These are phyloP conservation scores for Australoheros scitulus DNA, from an alignment of 2,113 vertebrate genomes.

Conservation along the genomic window DNA sequence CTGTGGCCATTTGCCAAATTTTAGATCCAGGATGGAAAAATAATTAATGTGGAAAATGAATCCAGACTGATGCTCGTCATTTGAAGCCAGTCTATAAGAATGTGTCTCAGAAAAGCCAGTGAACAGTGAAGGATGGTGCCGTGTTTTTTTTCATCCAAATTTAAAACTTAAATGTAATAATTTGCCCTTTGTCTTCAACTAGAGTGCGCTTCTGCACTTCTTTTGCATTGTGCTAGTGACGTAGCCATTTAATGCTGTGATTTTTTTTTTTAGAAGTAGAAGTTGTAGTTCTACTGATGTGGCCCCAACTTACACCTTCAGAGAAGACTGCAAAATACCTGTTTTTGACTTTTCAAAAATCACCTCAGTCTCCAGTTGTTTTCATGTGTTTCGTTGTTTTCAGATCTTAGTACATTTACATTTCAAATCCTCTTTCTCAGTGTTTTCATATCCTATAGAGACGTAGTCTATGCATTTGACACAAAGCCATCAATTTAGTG, in stretches of 20 bases:
- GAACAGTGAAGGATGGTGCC: not conserved
- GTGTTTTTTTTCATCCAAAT: not conserved
- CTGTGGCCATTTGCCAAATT: not conserved
- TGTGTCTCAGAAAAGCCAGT: conserved; percentile 17
- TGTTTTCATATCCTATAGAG: conserved; percentile 51
- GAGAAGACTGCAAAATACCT: not conserved
- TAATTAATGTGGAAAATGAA: not conserved
- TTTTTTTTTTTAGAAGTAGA: conserved; percentile 33
- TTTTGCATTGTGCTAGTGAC: conserved; percentile 23
- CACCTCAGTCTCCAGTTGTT: conserved; percentile 35
- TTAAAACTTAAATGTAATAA: not conserved
- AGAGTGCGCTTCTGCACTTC: conserved; percentile 6
- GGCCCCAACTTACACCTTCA: conserved; percentile 3
- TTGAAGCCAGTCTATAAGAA: not conserved
- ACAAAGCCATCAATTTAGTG: conserved; percentile 65
- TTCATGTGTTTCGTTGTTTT: conserved; percentile 51
- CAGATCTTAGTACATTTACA: conserved; percentile 52
- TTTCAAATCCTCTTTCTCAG: conserved; percentile 53
- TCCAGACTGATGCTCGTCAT: not conserved
- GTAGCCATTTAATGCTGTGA: conserved; percentile 43
- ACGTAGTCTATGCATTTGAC: conserved; percentile 64
- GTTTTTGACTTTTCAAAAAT: conserved; percentile 8
- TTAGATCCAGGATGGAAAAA: not conserved
- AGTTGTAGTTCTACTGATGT: conserved; percentile 43
- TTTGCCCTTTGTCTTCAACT: conserved; percentile 5